Conservation (phyloP, 2,113 vertebrate genomes). For the Otocyon megalotis region DNA sequence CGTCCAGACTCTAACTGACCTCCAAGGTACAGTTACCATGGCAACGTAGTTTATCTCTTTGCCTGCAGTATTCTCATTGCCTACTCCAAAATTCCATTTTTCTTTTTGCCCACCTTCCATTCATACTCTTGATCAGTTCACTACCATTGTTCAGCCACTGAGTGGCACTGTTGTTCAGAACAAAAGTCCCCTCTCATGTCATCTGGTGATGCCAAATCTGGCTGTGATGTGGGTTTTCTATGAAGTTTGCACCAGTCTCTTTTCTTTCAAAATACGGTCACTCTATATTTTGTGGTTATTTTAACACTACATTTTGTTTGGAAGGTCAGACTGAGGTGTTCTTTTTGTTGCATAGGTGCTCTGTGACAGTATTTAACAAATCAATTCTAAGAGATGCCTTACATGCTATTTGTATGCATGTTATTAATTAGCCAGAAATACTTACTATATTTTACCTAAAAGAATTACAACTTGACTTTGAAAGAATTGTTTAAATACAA, state of each 20-base stretch:
- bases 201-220: neutral
- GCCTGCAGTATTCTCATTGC: slow-evolving; percentile 29
- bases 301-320: neutral
- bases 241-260: neutral
- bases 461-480: slow-evolving; percentile 3
- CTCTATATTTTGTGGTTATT: neutral
- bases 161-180: slow-evolving; percentile 87
- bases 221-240: neutral
- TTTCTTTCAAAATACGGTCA: neutral
- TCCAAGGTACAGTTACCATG: slow-evolving; percentile 90
- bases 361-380: neutral
- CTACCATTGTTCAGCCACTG: slow-evolving; percentile 82
- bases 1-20: slow-evolving; percentile 89
- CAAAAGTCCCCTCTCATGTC: slow-evolving; percentile 3
- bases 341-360: neutral
- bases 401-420: neutral
- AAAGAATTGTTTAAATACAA: slow-evolving; percentile 3
- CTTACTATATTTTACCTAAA: slow-evolving; percentile 11
- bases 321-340: neutral
- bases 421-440: neutral
- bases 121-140: slow-evolving; percentile 51
- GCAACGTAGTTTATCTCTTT: slow-evolving; percentile 55
- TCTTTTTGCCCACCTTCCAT: slow-evolving; percentile 51
- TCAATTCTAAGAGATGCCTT: neutral
- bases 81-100: slow-evolving; percentile 49